These are phyloP conservation scores for Pelobates cultripes DNA, from an alignment of 2,797 vertebrate species.

Conservation along the genomic window DNA sequence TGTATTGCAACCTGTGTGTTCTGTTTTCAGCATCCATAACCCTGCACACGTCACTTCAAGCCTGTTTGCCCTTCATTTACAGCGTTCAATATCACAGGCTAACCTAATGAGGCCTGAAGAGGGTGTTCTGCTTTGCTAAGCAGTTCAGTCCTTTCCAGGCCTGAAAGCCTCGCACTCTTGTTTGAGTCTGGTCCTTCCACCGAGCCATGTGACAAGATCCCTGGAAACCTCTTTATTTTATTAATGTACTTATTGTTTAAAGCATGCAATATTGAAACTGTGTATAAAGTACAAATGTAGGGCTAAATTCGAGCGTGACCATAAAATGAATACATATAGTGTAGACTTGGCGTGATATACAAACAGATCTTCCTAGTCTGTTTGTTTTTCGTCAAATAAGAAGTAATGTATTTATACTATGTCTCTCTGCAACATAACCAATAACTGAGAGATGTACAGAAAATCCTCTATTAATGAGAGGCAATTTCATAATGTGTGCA, in stretches of 20 bases:
- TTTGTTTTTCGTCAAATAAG: no score
- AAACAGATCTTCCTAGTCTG: no score
- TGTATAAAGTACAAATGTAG: no score
- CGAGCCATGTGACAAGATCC: background rate
- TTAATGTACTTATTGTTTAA: background rate
- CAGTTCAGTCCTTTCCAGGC: background rate
- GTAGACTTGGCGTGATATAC: no score
- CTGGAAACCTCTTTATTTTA: background rate
- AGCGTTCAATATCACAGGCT: constrained; percentile 4
- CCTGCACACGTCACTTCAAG: constrained; percentile 25
- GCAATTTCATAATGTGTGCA: no score
- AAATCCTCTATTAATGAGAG: no score
- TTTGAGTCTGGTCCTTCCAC: background rate
- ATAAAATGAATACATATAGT: no score
- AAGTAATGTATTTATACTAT: no score
- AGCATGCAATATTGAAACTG: no score
- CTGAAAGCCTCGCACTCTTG: constrained; percentile 6
- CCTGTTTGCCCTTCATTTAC: constrained; percentile 21
- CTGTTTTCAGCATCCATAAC: constrained; percentile 15
- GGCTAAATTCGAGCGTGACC: no score
- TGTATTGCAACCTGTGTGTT: background rate
- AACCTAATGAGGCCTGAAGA: constrained; percentile 12
- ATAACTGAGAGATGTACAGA: no score
- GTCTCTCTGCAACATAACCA: no score
- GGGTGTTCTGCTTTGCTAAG: background rate